These are phyloP conservation scores for Chondrilla cf. caribensis DNA, from an alignment of 37 sponge, comb jelly and placozoan species.

Conservation along the genomic window DNA sequence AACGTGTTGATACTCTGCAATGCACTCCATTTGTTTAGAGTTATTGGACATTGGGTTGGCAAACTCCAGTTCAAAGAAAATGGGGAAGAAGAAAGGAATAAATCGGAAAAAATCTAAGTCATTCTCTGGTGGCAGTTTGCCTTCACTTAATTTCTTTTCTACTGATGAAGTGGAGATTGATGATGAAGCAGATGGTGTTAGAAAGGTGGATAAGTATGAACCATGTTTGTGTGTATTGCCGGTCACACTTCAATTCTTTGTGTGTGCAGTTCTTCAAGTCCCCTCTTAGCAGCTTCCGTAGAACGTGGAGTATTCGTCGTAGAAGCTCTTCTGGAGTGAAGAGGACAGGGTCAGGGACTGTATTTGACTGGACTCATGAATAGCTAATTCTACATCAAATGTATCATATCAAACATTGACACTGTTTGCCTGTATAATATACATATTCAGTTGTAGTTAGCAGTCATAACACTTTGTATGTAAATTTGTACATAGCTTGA, in stretches of 20 bases:
- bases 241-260: no score
- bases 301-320: background rate
- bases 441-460: no score
- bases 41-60: background rate
- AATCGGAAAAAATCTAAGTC: background rate
- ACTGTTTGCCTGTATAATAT: no score
- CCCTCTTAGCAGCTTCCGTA: background rate
- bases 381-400: no score
- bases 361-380: background rate
- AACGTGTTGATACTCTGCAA: no score
- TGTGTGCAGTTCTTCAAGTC: conserved; percentile 16
- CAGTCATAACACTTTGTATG: no score
- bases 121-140: conserved; percentile 9
- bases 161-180: background rate
- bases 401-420: no score
- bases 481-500: no score
- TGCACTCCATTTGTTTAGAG: no score
- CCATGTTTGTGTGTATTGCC: no score
- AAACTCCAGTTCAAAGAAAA: background rate
- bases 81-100: background rate
- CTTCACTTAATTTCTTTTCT: background rate
- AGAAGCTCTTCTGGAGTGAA: background rate
- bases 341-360: background rate
- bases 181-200: background rate
- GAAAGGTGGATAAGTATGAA: background rate